phyloP scores from a whole-genome alignment of 1,140 invertebrate species.

The Neelides sp. region DNA sequence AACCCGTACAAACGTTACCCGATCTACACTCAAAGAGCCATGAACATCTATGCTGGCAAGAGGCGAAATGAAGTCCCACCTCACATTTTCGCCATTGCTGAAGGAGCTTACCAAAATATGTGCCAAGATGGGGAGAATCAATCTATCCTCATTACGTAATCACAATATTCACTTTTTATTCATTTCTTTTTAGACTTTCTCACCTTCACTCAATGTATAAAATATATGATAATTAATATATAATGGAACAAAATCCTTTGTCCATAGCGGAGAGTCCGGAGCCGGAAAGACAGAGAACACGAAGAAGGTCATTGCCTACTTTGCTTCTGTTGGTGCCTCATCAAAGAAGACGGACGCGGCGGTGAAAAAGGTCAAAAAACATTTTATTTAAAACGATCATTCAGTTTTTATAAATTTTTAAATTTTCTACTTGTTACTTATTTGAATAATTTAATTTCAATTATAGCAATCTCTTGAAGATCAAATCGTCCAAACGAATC shows the following conservation, averaged over 20 bases:
- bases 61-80: slow-evolving; percentile 98
- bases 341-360: background rate
- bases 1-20: slow-evolving; percentile 99
- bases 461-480: slow-evolving; percentile 70
- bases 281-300: slow-evolving; percentile 53
- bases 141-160: slow-evolving; percentile 45
- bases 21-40: slow-evolving; percentile 91
- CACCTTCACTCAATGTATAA: background rate
- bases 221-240: background rate
- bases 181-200: background rate
- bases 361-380: slow-evolving; percentile 8
- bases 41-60: slow-evolving; percentile 94
- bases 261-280: slow-evolving; percentile 44
- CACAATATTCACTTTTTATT: background rate
- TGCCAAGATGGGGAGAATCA: slow-evolving; percentile 56
- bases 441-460: background rate
- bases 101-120: slow-evolving; percentile 99
- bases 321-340: slow-evolving; percentile 41
- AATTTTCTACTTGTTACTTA: background rate
- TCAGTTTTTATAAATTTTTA: background rate
- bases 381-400: no score
- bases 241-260: no score
- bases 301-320: slow-evolving; percentile 53
- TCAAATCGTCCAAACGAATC: slow-evolving; percentile 97
- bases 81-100: slow-evolving; percentile 98